A percentile compares a stretch with the other conserved stretches of the same genome.
These are phyloP conservation scores for Rissa tridactyla DNA, from an alignment of 2,113 vertebrate genomes.

Conservation along the genomic window DNA sequence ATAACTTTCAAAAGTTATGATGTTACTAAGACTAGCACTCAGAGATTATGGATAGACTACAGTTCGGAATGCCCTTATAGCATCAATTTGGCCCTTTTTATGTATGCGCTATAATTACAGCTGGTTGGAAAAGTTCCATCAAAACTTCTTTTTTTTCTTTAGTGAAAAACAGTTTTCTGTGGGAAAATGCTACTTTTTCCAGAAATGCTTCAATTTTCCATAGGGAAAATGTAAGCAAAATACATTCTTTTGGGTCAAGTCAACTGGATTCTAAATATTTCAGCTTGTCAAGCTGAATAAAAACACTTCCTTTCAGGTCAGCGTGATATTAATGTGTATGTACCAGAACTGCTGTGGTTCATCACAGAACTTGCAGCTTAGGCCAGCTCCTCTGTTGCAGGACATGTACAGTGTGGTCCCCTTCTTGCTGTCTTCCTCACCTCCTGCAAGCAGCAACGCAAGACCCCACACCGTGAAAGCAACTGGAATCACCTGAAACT, in stretches of 20 bases:
- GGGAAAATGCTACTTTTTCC: slow-evolving; percentile 48
- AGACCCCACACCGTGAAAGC: not conserved
- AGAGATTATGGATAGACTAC: not conserved
- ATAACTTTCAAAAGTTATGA: not conserved
- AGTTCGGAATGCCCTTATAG: slow-evolving; percentile 15
- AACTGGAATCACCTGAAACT: not conserved
- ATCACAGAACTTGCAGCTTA: not conserved
- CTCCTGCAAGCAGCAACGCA: not conserved
- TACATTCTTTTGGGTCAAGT: slow-evolving; percentile 18
- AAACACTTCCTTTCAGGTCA: slow-evolving; percentile 2
- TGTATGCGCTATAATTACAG: slow-evolving; percentile 47
- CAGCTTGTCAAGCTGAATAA: slow-evolving; percentile 6
- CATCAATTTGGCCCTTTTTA: slow-evolving; percentile 22
- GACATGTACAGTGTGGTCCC: not conserved
- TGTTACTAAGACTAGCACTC: not conserved
- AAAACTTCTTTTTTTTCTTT: not conserved
- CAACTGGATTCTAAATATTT: slow-evolving; percentile 29
- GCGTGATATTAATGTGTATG: not conserved
- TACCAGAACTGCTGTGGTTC: not conserved
- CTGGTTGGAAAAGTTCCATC: slow-evolving; percentile 27
- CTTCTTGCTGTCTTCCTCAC: not conserved
- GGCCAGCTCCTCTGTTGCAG: not conserved
- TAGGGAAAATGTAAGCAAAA: slow-evolving; percentile 54
- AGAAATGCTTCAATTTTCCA: slow-evolving; percentile 33
- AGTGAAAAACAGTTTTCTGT: slow-evolving; percentile 5